Base-by-base conservation (phyloP, 2,888 invertebrate species). In the Heteromyza rotundicornis region DNA sequence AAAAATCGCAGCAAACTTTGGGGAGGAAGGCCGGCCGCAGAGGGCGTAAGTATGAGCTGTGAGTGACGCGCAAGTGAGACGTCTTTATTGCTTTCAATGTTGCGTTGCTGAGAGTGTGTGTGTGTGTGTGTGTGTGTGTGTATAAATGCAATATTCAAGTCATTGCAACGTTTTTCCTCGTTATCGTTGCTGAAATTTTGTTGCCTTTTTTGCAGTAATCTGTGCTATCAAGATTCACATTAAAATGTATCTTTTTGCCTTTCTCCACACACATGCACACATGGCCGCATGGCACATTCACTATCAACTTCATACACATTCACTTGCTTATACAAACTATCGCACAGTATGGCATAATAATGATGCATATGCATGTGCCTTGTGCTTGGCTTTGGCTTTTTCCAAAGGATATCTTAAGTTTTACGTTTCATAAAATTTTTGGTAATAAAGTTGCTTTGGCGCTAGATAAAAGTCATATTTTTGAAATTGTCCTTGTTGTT, bases 161-260 rank as follows among this genome's bases (percentile, higher is more conserved):
- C 75, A 79, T 79, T 77, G 78, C 73, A 74, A 69, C 71, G 71
- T 66, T 60, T 59, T 51, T 44, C 60, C 58, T 61, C 35, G 12
- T 56, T 59, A 20, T 62, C 65, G 64, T 66, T 66, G 62, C 61
- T 59, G 60, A 67, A 78, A 76, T 77, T 78, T 74, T 75, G 72
- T 76, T 78, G 73, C 73, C 75, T 70, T 71, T 72, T 72, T 76
- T 72, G 67, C 67, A 66, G 72, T 77, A 77, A 79, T 79, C 78
- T 74, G 76, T 69, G 68, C 76, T 79, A 79, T 79, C 79, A 73
- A 78, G 80, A 79, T 79, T 79, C 80, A 78, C 80, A 79, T 79
- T 79, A 79, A 79, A 79, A 79, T 79, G 79, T 79, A 79, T 79
- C 79, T 75, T 73, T 78, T 78, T 73, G 77, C 77, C 64, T 67